These are phyloP conservation scores for Agrypnus murinus DNA, from an alignment of 2,888 invertebrate species.

Conservation along the genomic window DNA sequence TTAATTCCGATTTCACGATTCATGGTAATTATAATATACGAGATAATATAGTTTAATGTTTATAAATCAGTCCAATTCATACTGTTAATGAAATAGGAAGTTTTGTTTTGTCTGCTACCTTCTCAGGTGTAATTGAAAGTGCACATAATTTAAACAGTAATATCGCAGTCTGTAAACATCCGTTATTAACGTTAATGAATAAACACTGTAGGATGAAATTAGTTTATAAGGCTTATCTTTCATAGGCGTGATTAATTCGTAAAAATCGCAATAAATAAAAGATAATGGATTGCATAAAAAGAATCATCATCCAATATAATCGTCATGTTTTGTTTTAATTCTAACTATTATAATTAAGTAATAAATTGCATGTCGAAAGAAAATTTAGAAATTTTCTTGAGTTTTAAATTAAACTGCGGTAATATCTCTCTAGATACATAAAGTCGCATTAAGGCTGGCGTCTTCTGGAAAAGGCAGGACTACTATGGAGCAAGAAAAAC, in stretches of 20 bases:
- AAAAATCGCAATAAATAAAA: not conserved
- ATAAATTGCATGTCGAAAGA: no score
- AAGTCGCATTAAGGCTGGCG: no score
- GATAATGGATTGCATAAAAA: not conserved
- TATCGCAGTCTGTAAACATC: slow-evolving; percentile 14
- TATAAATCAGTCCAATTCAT: slow-evolving; percentile 1
- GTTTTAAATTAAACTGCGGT: no score
- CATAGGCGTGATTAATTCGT: not conserved
- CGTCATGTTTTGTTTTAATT: no score
- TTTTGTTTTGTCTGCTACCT: slow-evolving; percentile 17
- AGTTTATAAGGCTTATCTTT: not conserved
- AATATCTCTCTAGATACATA: no score
- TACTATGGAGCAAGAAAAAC: no score
- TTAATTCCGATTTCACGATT: not conserved
- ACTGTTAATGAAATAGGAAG: slow-evolving; percentile 1
- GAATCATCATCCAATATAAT: no score
- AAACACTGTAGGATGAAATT: slow-evolving; percentile 1
- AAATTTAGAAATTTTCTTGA: no score
- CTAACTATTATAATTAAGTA: no score
- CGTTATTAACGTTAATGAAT: not conserved
- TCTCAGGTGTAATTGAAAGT: slow-evolving; percentile 13
- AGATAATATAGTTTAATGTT: slow-evolving; percentile 10
- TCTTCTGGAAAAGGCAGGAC: no score
- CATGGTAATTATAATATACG: not conserved
- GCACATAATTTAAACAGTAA: slow-evolving; percentile 9